Evolutionary conservation across 1,140 invertebrate genomes (phyloP), one percentile per base, ranked within the genome.

Genomic region (Pachypeltis micranthus): DNA sequence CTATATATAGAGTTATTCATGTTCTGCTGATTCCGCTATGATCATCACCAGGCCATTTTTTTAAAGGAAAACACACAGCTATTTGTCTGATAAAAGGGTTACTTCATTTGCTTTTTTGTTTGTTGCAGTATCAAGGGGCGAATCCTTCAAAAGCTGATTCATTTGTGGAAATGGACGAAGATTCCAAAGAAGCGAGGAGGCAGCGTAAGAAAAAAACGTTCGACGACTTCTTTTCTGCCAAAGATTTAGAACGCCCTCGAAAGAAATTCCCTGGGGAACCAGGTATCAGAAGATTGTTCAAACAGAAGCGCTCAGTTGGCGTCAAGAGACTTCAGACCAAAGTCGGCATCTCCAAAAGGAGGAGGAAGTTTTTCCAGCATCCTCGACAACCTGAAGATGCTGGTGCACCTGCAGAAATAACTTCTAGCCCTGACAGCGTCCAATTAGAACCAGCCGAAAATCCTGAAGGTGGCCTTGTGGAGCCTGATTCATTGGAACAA

Each of bases 71-170:
- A n/a, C n/a, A n/a, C n/a, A n/a, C n/a, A n/a, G n/a, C n/a, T n/a
- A n/a, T n/a, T n/a, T n/a, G n/a, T n/a, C n/a, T n/a, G n/a, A n/a
- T n/a, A n/a, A n/a, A n/a, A n/a, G n/a, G n/a, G 34, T 3, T 47
- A 58, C 73, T 74, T 72, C 75, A 73, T 75, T 74, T 70, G 72
- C 72, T 66, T 72, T 69, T 24, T 69, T 67, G 62, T 51, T n/a
- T n/a, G n/a, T 63, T 64, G 39, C 27, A 59, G 39, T 65, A 68
- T 63, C 28, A 61, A 29, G n/a, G 64, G 2, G 54, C 39, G n/a
- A 67, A 67, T 19, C 60, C 66, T 16, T 61, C 51, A n/a, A 64
- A 65, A 26, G 64, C 67, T 12, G 67, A 67, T 44, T 61, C 55
- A 21, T 62, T 66, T 62, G 61, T 65, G 31, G 59, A 65, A 28